Percentiles rank a stretch among this genome's conserved stretches.
Evolutionary conservation across 2,888 invertebrate genomes (phyloP).

Genomic region (Cecidostiba fungosa): DNA sequence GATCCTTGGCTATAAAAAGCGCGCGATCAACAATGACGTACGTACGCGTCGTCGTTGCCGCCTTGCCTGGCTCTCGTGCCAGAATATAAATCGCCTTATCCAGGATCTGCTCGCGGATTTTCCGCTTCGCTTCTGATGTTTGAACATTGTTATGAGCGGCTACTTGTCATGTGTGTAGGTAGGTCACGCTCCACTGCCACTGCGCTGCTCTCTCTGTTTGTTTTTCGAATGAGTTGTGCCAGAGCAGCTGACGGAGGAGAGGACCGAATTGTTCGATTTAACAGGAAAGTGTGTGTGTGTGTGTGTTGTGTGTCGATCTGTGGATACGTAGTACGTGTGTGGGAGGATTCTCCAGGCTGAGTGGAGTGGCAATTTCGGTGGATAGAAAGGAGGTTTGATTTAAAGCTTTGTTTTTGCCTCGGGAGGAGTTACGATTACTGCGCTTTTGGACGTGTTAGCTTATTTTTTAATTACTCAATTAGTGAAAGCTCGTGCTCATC

Average conservation of each 20-base stretch:
- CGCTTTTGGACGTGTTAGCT: neutral
- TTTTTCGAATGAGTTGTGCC: conserved; percentile 53
- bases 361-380: conserved; percentile 25
- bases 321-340: neutral
- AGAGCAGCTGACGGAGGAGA: conserved; percentile 15
- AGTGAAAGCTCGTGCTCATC: neutral
- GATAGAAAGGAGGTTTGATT: neutral
- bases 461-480: conserved; percentile 3
- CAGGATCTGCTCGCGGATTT: conserved; percentile 15
- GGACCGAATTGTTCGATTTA: conserved; percentile 33
- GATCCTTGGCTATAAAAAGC: conserved; percentile 51
- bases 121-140: neutral
- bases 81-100: conserved; percentile 55
- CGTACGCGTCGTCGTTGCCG: neutral
- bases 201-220: conserved; percentile 29
- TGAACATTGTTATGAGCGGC: neutral
- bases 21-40: conserved; percentile 40
- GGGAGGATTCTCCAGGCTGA: neutral
- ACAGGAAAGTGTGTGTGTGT: neutral
- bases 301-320: neutral
- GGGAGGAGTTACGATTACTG: neutral
- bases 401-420: neutral
- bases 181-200: neutral
- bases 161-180: neutral
- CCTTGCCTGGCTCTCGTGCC: conserved; percentile 8